Conservation (phyloP, 2,797 vertebrate genomes). For the Catostomus latipinnis region DNA sequence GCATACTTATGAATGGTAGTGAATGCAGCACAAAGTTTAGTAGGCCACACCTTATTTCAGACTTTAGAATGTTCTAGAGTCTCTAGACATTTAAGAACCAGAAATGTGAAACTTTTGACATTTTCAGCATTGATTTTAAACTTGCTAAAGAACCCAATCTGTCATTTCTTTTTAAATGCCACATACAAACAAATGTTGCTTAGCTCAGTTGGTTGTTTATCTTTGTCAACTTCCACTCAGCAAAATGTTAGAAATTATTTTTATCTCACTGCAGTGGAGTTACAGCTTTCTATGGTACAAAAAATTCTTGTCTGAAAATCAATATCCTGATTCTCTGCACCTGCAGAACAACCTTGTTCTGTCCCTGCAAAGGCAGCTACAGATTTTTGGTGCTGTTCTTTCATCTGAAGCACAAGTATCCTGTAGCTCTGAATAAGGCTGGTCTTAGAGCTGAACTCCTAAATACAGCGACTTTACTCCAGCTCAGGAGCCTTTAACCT, state of each 20-base stretch:
- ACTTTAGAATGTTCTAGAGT: background rate
- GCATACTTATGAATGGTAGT: too few species aligned
- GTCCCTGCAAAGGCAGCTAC: constrained; percentile 17
- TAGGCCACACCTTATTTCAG: background rate
- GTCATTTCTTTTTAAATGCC: constrained; percentile 23
- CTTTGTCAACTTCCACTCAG: constrained; percentile 39
- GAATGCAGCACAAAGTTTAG: too few species aligned
- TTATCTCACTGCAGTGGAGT: constrained; percentile 32
- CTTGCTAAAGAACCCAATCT: background rate
- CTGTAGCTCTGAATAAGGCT: background rate
- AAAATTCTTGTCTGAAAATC: constrained; percentile 46
- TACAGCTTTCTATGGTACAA: constrained; percentile 23
- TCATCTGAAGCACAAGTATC: background rate
- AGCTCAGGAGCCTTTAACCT: too few species aligned
- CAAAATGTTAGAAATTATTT: constrained; percentile 35
- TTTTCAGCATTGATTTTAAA: constrained; percentile 23
- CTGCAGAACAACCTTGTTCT: constrained; percentile 47
- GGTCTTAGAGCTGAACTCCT: background rate
- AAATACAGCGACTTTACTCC: background rate
- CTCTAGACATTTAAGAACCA: constrained; percentile 7
- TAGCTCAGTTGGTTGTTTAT: constrained; percentile 40
- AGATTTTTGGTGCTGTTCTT: constrained; percentile 7
- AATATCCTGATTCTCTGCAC: constrained; percentile 42
- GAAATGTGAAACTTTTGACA: constrained; percentile 19
- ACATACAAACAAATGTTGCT: constrained; percentile 32